Conservation (phyloP, 2,113 vertebrate species). For the Oncorhynchus nerka region DNA sequence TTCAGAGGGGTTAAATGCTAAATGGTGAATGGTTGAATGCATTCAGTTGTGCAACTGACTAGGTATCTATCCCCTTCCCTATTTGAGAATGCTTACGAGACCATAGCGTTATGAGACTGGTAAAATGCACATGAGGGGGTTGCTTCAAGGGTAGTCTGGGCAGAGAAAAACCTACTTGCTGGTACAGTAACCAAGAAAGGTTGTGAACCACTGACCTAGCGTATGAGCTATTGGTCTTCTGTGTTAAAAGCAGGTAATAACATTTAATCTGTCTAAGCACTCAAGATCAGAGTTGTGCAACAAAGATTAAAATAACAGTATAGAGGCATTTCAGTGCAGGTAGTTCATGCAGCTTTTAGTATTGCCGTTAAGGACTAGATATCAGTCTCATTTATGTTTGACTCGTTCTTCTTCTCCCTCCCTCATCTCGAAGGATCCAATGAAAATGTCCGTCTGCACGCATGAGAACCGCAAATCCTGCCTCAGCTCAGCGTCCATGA, state of each 20-base stretch:
- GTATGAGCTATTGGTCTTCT: neutral
- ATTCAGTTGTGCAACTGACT: too few species aligned
- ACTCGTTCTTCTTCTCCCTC: neutral
- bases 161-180: too few species aligned
- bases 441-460: slow-evolving; percentile 78
- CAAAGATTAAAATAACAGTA: too few species aligned
- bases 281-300: neutral
- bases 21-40: too few species aligned
- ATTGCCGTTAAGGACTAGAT: neutral
- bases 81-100: too few species aligned
- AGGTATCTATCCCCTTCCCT: too few species aligned
- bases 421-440: neutral
- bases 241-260: neutral
- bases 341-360: neutral
- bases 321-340: neutral
- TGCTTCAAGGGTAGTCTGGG: too few species aligned
- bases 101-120: too few species aligned
- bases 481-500: slow-evolving; percentile 78
- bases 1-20: too few species aligned
- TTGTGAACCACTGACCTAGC: neutral
- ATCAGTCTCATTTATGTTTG: neutral
- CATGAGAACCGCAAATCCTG: slow-evolving; percentile 83
- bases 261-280: neutral
- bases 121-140: too few species aligned
- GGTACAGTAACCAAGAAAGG: too few species aligned